These are phyloP conservation scores for Drosophila vallismaia DNA, from an alignment of 2,888 invertebrate species.

Conservation along the genomic window DNA sequence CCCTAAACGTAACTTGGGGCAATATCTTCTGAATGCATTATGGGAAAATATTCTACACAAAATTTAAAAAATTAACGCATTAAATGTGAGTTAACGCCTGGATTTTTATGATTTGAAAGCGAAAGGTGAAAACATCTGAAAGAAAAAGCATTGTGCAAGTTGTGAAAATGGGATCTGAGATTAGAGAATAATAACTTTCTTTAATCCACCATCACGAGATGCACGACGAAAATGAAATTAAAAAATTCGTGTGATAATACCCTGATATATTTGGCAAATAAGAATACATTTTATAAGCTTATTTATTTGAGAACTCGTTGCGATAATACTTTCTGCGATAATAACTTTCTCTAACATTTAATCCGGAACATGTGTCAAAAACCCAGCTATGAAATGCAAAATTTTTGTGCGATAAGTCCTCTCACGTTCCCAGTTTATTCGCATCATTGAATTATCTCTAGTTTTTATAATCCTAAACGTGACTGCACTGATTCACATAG, in stretches of 20 bases:
- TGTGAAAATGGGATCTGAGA: not conserved
- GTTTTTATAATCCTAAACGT: conserved; percentile 26
- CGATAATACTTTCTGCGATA: not conserved
- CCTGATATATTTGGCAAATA: not conserved
- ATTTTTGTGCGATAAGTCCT: conserved; percentile 13
- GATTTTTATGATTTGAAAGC: not conserved
- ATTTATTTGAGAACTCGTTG: not conserved
- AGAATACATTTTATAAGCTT: not conserved
- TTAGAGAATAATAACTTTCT: conserved; percentile 16
- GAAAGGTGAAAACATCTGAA: not conserved
- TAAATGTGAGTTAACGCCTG: not conserved
- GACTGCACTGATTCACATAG: conserved; percentile 20
- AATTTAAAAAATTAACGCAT: not conserved
- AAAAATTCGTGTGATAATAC: not conserved
- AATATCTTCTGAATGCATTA: not conserved
- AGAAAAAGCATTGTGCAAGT: not conserved
- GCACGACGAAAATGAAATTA: not conserved
- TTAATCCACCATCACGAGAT: conserved; percentile 4
- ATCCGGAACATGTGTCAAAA: not conserved
- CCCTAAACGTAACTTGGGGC: not conserved
- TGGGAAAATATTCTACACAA: not conserved
- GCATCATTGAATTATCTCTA: not conserved
- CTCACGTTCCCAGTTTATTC: conserved; percentile 24
- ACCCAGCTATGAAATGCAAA: conserved; percentile 12
- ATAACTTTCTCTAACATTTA: not conserved